Evolutionary conservation across 2,113 vertebrate species (phyloP), one percentile per base, ranked within the genome.

Genomic region (Recurvirostra avosetta): DNA sequence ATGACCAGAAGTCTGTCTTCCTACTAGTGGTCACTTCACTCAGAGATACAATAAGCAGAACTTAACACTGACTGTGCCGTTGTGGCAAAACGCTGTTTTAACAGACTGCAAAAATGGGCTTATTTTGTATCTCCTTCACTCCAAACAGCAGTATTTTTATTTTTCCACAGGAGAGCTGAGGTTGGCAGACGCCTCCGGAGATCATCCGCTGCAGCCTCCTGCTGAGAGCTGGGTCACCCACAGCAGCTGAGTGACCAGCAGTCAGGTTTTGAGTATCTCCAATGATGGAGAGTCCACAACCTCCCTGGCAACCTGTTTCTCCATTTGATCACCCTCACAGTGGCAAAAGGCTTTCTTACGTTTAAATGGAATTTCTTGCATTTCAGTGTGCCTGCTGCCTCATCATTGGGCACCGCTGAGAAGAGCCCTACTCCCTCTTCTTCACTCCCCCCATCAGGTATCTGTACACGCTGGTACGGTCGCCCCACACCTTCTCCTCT

Each of bases 291-390:
- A 62, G 26, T 50, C 47, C 49, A 82, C 32, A 47, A 55, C 3
- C 43, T 40, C 76, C n/a, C 23, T 14, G 17, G n/a, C 11, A 87
- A 80, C 8, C 12, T 41, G n/a, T 20, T 85, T 63, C 66, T 79
- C 68, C 3, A 2, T 62, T 45, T 6, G 1, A 52, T 29, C 59
- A 58, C 27, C 2, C 9, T 71, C 40, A 32, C 36, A 65, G 41
- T 6, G 12, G 8, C 76, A 86, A 68, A 82, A 76, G 6, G 0
- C 0, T 36, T 92, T 75, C 36, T 82, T 34, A 34, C 0, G 2
- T 61, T 75, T 61, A 43, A 72, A 6, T 22, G 9, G 26, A 43
- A 32, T 70, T 78, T 36, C 36, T 68, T 75, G 23, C 47, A 75
- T 75, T 75, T 74, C 56, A 32, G n/a, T 1, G 0, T 36, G 40